Evolutionary conservation across 2,888 invertebrate genomes (phyloP), one percentile per base, ranked within the genome.

Genomic region (Dendrolimus houi): DNA sequence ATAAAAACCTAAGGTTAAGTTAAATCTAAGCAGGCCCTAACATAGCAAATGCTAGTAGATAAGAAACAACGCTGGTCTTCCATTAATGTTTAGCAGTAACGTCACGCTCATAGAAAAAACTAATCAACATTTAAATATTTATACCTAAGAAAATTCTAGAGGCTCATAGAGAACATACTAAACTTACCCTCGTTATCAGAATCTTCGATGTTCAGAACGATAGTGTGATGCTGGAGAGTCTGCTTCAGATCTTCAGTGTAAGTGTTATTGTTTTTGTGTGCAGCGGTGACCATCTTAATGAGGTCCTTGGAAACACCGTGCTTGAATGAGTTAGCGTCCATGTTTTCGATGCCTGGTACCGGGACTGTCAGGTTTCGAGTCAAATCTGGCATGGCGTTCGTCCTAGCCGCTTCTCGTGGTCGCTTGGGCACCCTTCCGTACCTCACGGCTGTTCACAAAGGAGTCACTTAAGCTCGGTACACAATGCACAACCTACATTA

Each of bases 351-450:
- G 6, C 61, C 61, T 0, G 74, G 62, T 6, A 62, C 42, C 8
- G 67, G 61, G 7, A 60, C 61, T 2, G 64, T 29, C 13, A 70
- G 60, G 40, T 69, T 72, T 55, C 69, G 71, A 10, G 69, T 59
- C 54, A 73, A 63, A n/a, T 78, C 77, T 3, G 74, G 71, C 65
- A 72, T 66, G 58, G 60, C 68, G 41, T 85, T 79, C n/a, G 69
- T 63, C 56, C 63, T 67, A 9, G 67, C 62, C 1, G 70, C 62
- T 83, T 97, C 98, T 70, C 97, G 93, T 60, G 97, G 94, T 71
- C 98, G 93, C 87, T 98, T 99, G 64, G 99, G 98, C 70, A 98
- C 98, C 66, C 98, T 94, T 67, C 99, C 98, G 92, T 99, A 99
- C 79, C 98, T 93, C 65, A 98, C 98, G 78, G 98, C 98, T 98